Evolutionary conservation across 2,888 invertebrate species (phyloP).

Genomic region (Balanococcus diminutus): DNA sequence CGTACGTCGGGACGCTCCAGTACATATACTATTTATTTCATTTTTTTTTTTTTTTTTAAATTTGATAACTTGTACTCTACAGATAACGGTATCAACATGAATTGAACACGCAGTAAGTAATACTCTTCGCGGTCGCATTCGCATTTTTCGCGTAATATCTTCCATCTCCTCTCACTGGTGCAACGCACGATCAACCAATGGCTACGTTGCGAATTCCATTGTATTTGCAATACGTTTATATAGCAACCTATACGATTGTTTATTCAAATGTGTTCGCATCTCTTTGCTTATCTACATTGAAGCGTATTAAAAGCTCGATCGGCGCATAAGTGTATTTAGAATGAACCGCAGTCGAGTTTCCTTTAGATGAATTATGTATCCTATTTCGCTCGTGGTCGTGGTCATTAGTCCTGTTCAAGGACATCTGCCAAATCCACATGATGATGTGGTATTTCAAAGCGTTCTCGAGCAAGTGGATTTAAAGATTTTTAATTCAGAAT

Average conservation of each 20-base stretch:
- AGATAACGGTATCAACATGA: conserved; percentile 24
- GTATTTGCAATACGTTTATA: neutral
- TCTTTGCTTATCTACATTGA: neutral
- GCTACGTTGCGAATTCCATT: neutral
- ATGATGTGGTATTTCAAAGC: too few relatives aligned
- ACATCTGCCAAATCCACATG: too few relatives aligned
- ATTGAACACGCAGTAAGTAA: neutral
- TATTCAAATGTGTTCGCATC: neutral
- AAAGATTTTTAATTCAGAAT: too few relatives aligned
- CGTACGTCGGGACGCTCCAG: neutral
- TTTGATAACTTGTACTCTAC: neutral
- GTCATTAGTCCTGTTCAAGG: neutral
- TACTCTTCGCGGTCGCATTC: neutral
- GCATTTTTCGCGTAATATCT: neutral
- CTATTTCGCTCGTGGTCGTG: neutral
- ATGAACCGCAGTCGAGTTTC: neutral
- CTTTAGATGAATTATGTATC: neutral
- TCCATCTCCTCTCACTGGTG: neutral
- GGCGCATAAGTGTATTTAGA: neutral
- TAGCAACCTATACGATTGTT: neutral
- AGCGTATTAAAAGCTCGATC: neutral
- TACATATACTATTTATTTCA: neutral
- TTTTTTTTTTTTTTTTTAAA: neutral
- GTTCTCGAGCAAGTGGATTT: too few relatives aligned
- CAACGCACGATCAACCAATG: neutral